Evolutionary conservation across 2,888 invertebrate genomes (phyloP).

Genomic region (Calameuta idolon): DNA sequence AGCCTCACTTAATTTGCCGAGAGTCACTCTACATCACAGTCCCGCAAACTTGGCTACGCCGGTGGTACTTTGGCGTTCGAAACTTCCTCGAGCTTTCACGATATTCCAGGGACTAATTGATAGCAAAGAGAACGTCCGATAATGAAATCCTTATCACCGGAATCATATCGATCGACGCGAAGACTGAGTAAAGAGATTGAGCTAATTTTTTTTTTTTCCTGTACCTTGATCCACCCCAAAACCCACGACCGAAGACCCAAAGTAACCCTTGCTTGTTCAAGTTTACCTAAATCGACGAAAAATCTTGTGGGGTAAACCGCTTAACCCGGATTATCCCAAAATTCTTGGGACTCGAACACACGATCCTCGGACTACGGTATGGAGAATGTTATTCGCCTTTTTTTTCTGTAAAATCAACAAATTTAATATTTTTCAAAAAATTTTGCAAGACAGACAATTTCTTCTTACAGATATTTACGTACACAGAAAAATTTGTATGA

Average conservation of each 20-base stretch:
- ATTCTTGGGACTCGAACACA: background rate
- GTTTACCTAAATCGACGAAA: background rate
- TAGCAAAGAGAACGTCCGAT: background rate
- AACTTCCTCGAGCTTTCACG: background rate
- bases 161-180: background rate
- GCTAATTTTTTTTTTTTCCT: background rate
- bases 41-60: slow-evolving; percentile 7
- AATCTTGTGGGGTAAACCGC: background rate
- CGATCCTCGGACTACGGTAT: background rate
- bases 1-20: slow-evolving; percentile 53
- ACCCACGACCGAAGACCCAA: background rate
- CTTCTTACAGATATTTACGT: no score
- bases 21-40: slow-evolving; percentile 47
- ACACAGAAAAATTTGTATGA: background rate
- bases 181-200: background rate
- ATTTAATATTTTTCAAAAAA: background rate
- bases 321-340: background rate
- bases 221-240: background rate
- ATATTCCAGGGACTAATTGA: background rate
- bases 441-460: fast-evolving
- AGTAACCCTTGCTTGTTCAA: background rate
- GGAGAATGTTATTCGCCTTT: background rate
- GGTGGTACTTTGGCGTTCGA: background rate
- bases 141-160: background rate
- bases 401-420: background rate